Percentiles rank a stretch among this genome's conserved stretches.
phyloP scores from a whole-genome alignment of 2,888 invertebrate species.

The Desoria tigrina region DNA sequence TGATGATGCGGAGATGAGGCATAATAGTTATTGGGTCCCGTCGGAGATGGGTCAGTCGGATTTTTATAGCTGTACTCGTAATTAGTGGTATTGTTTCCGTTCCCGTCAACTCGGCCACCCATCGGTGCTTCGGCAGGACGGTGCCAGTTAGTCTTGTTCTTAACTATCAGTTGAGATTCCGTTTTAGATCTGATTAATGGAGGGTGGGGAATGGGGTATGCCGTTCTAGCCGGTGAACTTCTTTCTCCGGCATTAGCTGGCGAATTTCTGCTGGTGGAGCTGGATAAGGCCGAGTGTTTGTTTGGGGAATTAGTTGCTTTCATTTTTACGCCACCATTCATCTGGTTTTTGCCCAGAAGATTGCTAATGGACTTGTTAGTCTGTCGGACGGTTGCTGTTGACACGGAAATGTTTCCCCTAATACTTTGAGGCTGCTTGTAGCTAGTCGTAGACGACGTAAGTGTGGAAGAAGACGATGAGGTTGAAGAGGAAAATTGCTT shows the following conservation, averaged over 20 bases:
- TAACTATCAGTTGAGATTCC: constrained; percentile 50
- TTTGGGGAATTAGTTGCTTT: constrained; percentile 13
- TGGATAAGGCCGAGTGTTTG: constrained; percentile 12
- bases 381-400: constrained; percentile 28
- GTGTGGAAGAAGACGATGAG: constrained; percentile 39
- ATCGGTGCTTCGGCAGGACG: constrained; percentile 18
- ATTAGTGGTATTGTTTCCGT: neutral
- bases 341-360: constrained; percentile 9
- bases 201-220: constrained; percentile 27
- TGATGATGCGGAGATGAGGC: constrained; percentile 23
- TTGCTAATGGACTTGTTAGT: constrained; percentile 21
- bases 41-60: constrained; percentile 25
- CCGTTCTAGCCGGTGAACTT: neutral
- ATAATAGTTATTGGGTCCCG: neutral
- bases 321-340: neutral
- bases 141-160: constrained; percentile 32
- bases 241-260: constrained; percentile 16
- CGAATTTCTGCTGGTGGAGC: constrained; percentile 14
- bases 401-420: constrained; percentile 11
- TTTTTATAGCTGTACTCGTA: constrained; percentile 16
- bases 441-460: constrained; percentile 40
- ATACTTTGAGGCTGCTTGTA: constrained; percentile 2
- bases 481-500: constrained; percentile 15
- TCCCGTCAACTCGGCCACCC: neutral
- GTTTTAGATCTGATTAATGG: constrained; percentile 48